These are phyloP conservation scores for Acropora yongei DNA, from an alignment of 64 coral and sea anemone genomes.

Conservation along the genomic window DNA sequence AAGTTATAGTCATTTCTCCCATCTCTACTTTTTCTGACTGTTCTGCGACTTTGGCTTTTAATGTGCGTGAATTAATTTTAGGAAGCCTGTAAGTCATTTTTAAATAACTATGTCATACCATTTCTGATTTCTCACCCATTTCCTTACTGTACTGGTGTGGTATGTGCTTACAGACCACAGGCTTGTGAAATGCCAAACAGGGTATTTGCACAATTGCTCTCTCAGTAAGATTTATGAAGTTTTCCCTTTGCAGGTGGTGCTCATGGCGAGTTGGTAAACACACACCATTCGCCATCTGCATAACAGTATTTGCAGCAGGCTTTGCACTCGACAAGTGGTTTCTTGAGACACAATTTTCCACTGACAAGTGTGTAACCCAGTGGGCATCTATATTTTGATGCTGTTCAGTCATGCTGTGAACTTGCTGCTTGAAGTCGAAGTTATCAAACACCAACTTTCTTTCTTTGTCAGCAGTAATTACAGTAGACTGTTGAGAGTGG, in stretches of 20 bases:
- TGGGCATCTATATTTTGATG: conserved; percentile 69
- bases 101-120: conserved; percentile 16
- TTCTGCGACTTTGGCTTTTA: background rate
- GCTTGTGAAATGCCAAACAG: conserved; percentile 34
- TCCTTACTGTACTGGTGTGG: conserved; percentile 50
- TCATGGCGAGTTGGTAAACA: conserved; percentile 12
- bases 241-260: conserved; percentile 5
- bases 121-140: conserved; percentile 45
- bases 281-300: conserved; percentile 24
- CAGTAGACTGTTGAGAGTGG: background rate
- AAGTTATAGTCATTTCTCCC: background rate
- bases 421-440: conserved; percentile 53
- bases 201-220: conserved; percentile 45
- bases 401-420: conserved; percentile 62
- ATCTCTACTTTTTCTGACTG: conserved; percentile 10
- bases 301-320: background rate
- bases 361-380: conserved; percentile 40
- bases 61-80: conserved; percentile 5
- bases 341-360: conserved; percentile 46
- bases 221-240: conserved; percentile 37
- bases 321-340: conserved; percentile 25
- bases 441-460: conserved; percentile 60
- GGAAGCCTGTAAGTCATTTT: background rate
- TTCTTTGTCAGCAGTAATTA: conserved; percentile 15
- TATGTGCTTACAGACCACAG: conserved; percentile 27